Conservation (phyloP, 2,888 invertebrate genomes). For the Ophion obscuratus region DNA sequence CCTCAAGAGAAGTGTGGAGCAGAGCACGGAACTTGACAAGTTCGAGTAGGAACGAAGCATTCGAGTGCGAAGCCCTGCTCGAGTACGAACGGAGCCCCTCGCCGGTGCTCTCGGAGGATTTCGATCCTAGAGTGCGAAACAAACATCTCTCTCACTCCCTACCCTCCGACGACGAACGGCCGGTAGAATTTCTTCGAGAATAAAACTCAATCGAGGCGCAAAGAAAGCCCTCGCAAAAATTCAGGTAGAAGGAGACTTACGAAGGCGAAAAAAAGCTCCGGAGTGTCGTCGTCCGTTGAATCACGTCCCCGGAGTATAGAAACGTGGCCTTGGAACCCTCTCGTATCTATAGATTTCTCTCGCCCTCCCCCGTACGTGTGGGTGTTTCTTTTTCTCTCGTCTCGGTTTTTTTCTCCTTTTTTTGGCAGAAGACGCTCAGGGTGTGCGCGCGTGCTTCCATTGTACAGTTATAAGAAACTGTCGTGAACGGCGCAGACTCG, state of each 20-base stretch:
- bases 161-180: not conserved
- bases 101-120: not conserved
- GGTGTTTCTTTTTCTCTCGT: constrained; percentile 68
- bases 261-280: not conserved
- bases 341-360: constrained; percentile 73
- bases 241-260: not conserved
- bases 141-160: not conserved
- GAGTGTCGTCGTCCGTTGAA: constrained; percentile 27
- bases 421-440: constrained; percentile 66
- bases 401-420: constrained; percentile 44
- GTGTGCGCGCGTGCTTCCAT: constrained; percentile 56
- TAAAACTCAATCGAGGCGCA: not conserved
- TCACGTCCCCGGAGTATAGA: constrained; percentile 49
- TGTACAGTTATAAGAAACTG: constrained; percentile 63
- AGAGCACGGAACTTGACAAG: not conserved
- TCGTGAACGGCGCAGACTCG: constrained; percentile 71
- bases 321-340: constrained; percentile 63
- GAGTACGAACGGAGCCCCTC: not conserved
- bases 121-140: not conserved
- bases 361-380: constrained; percentile 45
- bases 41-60: no score
- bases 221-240: not conserved
- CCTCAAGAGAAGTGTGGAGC: not conserved
- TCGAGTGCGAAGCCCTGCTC: no score
- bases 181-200: constrained; percentile 5